Conservation (phyloP, 2,797 vertebrate species). For the Trichosurus vulpecula region DNA sequence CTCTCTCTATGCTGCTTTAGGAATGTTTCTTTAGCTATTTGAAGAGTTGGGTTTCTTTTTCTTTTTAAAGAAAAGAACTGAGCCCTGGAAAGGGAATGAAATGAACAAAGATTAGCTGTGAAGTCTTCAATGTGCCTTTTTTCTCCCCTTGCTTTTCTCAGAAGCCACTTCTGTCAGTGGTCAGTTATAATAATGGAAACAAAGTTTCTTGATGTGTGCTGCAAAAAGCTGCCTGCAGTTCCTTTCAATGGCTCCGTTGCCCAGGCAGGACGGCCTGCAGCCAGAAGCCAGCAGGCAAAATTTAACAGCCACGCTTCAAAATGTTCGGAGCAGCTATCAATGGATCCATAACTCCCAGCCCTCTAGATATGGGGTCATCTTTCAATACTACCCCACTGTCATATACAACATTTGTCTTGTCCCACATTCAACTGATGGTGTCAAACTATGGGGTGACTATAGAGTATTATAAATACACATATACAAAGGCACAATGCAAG, state of each 20-base stretch:
- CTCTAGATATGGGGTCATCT: slow-evolving; percentile 90
- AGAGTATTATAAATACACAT: slow-evolving; percentile 88
- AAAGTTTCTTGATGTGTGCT: slow-evolving; percentile 84
- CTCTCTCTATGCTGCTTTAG: not conserved
- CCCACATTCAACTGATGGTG: slow-evolving; percentile 87
- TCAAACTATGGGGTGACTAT: slow-evolving; percentile 84
- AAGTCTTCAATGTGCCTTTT: slow-evolving; percentile 68
- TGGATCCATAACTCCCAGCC: slow-evolving; percentile 88
- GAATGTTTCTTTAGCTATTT: slow-evolving; percentile 51
- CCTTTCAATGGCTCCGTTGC: slow-evolving; percentile 84
- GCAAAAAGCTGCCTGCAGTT: slow-evolving; percentile 86
- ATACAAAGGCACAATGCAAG: slow-evolving; percentile 95
- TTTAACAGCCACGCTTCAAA: slow-evolving; percentile 88
- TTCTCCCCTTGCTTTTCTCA: slow-evolving; percentile 65
- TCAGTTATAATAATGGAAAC: slow-evolving; percentile 84
- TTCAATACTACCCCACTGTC: slow-evolving; percentile 92
- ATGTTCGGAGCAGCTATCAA: slow-evolving; percentile 85
- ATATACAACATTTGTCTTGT: slow-evolving; percentile 91
- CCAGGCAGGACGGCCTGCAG: slow-evolving; percentile 85
- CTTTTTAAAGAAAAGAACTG: slow-evolving; percentile 30
- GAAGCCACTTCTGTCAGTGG: slow-evolving; percentile 82
- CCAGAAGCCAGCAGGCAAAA: slow-evolving; percentile 89
- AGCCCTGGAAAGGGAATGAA: slow-evolving; percentile 66
- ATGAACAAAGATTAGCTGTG: slow-evolving; percentile 72
- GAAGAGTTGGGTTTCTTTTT: not conserved